phyloP scores from a whole-genome alignment of 2,888 invertebrate genomes.

The Anarsia innoxiella region DNA sequence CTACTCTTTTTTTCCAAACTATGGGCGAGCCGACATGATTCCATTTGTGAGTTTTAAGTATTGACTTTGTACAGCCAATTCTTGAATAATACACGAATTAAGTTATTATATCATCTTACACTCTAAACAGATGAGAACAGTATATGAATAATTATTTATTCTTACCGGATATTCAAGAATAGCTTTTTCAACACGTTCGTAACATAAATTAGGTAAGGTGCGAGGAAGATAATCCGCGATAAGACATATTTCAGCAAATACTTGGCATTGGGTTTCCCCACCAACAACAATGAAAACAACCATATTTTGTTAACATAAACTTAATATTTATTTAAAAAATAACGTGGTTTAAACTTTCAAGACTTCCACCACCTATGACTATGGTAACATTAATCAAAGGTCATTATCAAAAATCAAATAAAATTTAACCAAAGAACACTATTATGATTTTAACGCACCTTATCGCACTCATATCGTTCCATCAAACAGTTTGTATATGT shows the following conservation, averaged over 20 bases:
- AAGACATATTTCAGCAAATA: conserved; percentile 69
- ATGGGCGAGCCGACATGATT: conserved; percentile 70
- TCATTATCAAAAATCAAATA: too few relatives aligned
- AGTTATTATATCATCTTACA: too few relatives aligned
- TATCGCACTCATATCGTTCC: too few relatives aligned
- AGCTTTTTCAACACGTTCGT: conserved; percentile 60
- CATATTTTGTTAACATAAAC: too few relatives aligned
- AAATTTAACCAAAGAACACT: too few relatives aligned
- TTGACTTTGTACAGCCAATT: conserved; percentile 69
- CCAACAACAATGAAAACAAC: conserved; percentile 70
- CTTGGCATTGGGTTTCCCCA: conserved; percentile 68
- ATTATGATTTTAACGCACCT: too few relatives aligned
- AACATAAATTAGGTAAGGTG: conserved; percentile 72
- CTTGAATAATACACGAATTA: too few relatives aligned
- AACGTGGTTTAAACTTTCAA: too few relatives aligned
- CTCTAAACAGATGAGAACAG: neutral
- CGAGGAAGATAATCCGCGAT: conserved; percentile 71
- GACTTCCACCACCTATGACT: too few relatives aligned
- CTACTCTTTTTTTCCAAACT: conserved; percentile 78
- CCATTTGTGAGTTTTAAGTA: conserved; percentile 71
- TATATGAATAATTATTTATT: neutral
- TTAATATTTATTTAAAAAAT: too few relatives aligned
- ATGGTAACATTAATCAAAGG: too few relatives aligned
- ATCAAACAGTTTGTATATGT: too few relatives aligned
- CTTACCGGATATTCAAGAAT: conserved; percentile 69